A percentile compares a stretch with the other conserved stretches of the same genome.
Evolutionary conservation across 2,113 vertebrate genomes (phyloP).

Genomic region (rat (Rattus norvegicus)): DNA sequence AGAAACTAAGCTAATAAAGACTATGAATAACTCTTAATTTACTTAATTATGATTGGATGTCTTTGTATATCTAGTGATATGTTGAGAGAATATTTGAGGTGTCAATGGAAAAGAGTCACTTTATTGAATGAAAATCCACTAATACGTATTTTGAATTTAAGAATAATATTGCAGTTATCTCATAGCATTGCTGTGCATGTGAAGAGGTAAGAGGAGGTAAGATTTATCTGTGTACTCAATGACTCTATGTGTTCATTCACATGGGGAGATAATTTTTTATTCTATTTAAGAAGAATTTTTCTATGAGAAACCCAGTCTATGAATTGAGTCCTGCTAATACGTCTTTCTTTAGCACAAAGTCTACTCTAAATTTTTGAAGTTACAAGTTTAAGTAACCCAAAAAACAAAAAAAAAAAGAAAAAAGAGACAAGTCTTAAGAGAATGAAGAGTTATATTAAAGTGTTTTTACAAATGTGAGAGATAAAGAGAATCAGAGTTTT

Average conservation of each 20-base stretch:
- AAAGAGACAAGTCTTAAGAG: not conserved
- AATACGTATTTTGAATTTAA: not conserved
- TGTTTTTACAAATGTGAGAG: not conserved
- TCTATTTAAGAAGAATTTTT: not conserved
- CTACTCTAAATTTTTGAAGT: not conserved
- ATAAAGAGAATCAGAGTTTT: not conserved
- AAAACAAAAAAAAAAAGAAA: not conserved
- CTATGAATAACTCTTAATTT: not conserved
- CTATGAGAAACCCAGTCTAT: not conserved
- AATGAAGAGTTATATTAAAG: not conserved
- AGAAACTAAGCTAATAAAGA: not conserved
- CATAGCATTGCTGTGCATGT: not conserved
- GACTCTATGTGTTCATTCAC: not conserved
- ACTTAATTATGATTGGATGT: not conserved
- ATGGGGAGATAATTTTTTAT: not conserved
- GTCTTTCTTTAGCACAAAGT: not conserved
- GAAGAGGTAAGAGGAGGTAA: accelerated
- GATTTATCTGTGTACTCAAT: accelerated
- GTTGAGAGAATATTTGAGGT: not conserved
- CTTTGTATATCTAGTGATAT: not conserved
- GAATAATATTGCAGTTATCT: not conserved
- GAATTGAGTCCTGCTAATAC: not conserved
- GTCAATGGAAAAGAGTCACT: not conserved
- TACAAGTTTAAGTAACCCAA: not conserved
- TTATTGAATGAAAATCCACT: not conserved